A percentile compares a stretch with the other conserved stretches of the same genome.
phyloP scores from a whole-genome alignment of 2,113 vertebrate species.

The Narcine bancroftii region DNA sequence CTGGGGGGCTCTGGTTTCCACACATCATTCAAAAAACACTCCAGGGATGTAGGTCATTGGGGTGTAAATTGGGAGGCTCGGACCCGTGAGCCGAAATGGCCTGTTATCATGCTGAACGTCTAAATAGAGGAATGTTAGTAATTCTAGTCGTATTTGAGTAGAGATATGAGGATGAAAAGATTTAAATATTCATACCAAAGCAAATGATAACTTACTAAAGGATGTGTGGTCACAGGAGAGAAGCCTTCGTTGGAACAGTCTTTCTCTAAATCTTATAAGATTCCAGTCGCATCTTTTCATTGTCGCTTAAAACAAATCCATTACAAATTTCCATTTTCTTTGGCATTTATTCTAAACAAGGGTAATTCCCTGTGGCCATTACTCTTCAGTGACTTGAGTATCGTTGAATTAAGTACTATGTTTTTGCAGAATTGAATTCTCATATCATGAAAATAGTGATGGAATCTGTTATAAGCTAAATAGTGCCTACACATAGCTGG shows the following conservation, averaged over 20 bases:
- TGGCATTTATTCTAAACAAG: neutral
- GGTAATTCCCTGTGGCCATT: neutral
- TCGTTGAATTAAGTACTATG: neutral
- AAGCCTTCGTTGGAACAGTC: neutral
- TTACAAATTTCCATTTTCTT: slow-evolving; percentile 13
- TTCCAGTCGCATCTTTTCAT: neutral
- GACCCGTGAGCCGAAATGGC: too few relatives aligned
- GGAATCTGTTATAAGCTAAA: neutral
- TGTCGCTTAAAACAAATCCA: neutral
- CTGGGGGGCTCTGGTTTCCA: too few relatives aligned
- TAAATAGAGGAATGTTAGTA: too few relatives aligned
- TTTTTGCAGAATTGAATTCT: slow-evolving; percentile 5
- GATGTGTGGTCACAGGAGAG: neutral
- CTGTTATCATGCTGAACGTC: too few relatives aligned
- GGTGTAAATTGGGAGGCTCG: too few relatives aligned
- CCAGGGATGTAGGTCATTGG: too few relatives aligned
- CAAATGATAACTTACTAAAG: neutral
- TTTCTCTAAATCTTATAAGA: slow-evolving; percentile 19
- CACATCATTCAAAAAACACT: too few relatives aligned
- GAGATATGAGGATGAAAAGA: too few relatives aligned
- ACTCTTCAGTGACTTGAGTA: neutral
- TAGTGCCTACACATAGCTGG: neutral
- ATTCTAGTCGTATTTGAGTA: too few relatives aligned
- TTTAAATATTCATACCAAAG: neutral
- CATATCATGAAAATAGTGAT: slow-evolving; percentile 21